Base-by-base conservation (phyloP, 2,113 vertebrate genomes). In the Thymallus thymallus region DNA sequence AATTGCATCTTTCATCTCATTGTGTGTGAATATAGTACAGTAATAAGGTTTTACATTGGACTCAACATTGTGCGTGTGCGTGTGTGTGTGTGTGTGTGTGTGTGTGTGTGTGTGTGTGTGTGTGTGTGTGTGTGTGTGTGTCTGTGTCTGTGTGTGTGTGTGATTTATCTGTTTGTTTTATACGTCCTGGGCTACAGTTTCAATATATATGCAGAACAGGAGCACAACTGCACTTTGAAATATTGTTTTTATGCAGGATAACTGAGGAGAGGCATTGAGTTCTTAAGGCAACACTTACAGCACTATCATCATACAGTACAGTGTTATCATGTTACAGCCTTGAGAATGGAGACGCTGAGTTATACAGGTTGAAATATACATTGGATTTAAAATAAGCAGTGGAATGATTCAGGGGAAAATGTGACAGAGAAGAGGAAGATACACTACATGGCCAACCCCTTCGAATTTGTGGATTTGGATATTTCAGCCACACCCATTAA, bases 251-350 rank as follows among this genome's bases (percentile, higher is more conserved):
- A 60, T 22, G 3, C 56, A 22, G n/a, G 7, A n/a, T 3, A 22
- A n/a, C n/a, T 60, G 20, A 22, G n/a, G n/a, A 60, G 56, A 60
- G 22, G n/a, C n/a, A 3, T 60, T 60, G n/a, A 60, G n/a, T 16
- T 60, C 18, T 55, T 14, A 3, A 55, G 51, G 20, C 51, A 20
- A 18, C 51, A 20, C 20, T 55, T 55, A 55, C 16, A 55, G 18
- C 6, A 12, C 48, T n/a, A 58, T 20, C 18, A 23, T 24, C 45
- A 68, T 41, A 71, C 61, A 18, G 16, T 9, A 20, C 41, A 48
- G 58, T 20, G 51, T 75, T 62, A 51, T 29, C 30, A 69, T 35
- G 30, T 45, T 55, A 74, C 35, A 32, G 56, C 62, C 48, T 67
- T 65, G 60, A 14, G 22, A 56, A 60, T 68, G 66, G 9, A n/a